Percentiles rank a stretch among this genome's conserved stretches.
These are phyloP conservation scores for Pristionchus exspectatus DNA, from an alignment of 2,888 invertebrate species.

Conservation along the genomic window DNA sequence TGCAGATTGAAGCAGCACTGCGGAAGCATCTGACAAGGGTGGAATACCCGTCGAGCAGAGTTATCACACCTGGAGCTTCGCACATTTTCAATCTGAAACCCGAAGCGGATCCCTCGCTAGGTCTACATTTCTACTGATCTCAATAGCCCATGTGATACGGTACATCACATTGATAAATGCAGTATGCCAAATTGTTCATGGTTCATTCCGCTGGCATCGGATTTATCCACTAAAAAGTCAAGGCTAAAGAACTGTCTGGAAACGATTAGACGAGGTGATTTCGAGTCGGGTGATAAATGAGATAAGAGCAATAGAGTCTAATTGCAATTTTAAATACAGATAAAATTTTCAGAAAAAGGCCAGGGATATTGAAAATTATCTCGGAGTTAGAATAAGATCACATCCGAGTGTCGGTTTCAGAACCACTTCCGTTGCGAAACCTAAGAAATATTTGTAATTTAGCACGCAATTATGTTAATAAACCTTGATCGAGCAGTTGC, in stretches of 20 bases:
- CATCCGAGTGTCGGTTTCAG: constrained; percentile 38
- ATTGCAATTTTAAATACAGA: background rate
- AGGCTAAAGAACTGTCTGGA: too few species aligned
- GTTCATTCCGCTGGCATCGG: background rate
- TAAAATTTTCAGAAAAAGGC: background rate
- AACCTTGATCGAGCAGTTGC: constrained; percentile 2
- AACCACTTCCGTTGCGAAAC: background rate
- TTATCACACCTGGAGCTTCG: background rate
- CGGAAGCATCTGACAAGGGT: background rate
- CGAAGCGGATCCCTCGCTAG: background rate
- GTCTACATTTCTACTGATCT: background rate
- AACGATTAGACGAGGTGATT: too few species aligned
- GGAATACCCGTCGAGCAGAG: background rate
- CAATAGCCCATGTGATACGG: background rate
- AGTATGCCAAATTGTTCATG: background rate
- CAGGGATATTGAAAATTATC: background rate
- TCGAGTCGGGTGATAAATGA: too few species aligned
- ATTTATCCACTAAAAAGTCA: too few species aligned
- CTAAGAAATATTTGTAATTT: background rate
- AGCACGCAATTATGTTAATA: background rate
- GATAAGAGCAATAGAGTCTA: too few species aligned
- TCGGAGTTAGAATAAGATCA: background rate
- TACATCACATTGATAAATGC: background rate
- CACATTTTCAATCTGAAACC: background rate
- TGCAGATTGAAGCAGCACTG: background rate